These are phyloP conservation scores for Scaeva pyrastri DNA, from an alignment of 2,888 invertebrate genomes.

Conservation along the genomic window DNA sequence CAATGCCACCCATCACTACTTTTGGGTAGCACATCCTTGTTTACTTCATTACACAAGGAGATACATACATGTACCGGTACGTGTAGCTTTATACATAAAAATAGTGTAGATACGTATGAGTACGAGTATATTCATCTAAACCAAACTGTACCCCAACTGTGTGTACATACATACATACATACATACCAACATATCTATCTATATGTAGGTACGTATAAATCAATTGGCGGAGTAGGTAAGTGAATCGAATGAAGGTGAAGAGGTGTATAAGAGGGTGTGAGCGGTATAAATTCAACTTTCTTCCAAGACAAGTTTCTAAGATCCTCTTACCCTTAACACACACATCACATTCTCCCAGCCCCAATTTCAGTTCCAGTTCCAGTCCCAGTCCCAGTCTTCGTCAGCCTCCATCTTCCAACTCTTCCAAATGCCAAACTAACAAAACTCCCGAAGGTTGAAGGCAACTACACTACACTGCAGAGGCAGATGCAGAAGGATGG, in stretches of 20 bases:
- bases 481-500: background rate
- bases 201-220: conserved; percentile 54
- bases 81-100: conserved; percentile 38
- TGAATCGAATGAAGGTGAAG: conserved; percentile 71
- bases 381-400: too few species aligned
- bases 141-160: conserved; percentile 46
- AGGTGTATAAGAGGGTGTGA: conserved; percentile 13
- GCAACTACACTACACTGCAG: background rate
- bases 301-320: conserved; percentile 73
- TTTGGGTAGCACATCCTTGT: conserved; percentile 71
- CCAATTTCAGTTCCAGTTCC: background rate
- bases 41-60: conserved; percentile 71
- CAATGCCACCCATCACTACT: conserved; percentile 1
- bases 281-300: conserved; percentile 61
- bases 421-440: conserved; percentile 34
- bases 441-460: conserved; percentile 50
- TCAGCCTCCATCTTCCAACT: conserved; percentile 17
- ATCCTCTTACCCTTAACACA: conserved; percentile 26
- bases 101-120: conserved; percentile 33
- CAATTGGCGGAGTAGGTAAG: conserved; percentile 75
- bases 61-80: conserved; percentile 51
- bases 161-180: conserved; percentile 22
- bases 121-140: conserved; percentile 48
- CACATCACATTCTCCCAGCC: background rate
- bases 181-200: too few species aligned